Evolutionary conservation across 2,888 invertebrate species (phyloP).

Genomic region (Drosophila anomalata): DNA sequence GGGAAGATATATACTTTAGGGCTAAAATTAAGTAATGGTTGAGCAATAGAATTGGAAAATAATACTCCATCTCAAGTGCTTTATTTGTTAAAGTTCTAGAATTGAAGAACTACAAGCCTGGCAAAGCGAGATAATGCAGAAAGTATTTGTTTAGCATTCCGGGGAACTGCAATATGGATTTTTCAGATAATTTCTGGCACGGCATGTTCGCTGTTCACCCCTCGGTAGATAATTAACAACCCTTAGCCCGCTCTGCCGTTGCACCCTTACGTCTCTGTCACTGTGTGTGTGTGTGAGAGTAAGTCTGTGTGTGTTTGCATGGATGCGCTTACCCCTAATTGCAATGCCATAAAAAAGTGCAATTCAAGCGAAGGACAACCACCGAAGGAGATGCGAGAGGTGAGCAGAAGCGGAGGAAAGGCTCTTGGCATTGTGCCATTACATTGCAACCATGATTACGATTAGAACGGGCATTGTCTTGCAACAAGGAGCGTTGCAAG

Average conservation of each 20-base stretch:
- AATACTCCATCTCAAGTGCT: neutral
- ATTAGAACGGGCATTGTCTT: slow-evolving; percentile 58
- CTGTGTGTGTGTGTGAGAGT: slow-evolving; percentile 6
- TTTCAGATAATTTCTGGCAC: slow-evolving; percentile 31
- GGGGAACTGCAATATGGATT: slow-evolving; percentile 30
- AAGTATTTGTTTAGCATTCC: slow-evolving; percentile 29
- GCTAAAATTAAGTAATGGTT: no score
- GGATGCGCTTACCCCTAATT: slow-evolving; percentile 79
- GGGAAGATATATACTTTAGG: neutral
- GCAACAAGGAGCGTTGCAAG: slow-evolving; percentile 22
- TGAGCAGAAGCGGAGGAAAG: slow-evolving; percentile 27
- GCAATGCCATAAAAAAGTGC: slow-evolving; percentile 79
- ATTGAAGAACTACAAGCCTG: neutral
- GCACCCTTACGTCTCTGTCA: slow-evolving; percentile 49
- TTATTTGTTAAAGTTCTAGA: slow-evolving; percentile 1
- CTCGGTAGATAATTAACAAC: slow-evolving; percentile 63
- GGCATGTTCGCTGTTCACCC: slow-evolving; percentile 43
- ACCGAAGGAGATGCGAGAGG: slow-evolving; percentile 38
- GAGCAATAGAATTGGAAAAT: neutral
- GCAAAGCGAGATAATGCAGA: neutral
- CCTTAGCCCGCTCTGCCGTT: slow-evolving; percentile 41
- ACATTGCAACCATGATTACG: slow-evolving; percentile 69
- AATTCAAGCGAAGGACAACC: slow-evolving; percentile 80
- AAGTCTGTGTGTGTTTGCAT: slow-evolving; percentile 35
- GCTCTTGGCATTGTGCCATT: slow-evolving; percentile 56